These are phyloP conservation scores for Zeugodacus cucurbitae DNA, from an alignment of 1,140 invertebrate genomes.

Conservation along the genomic window DNA sequence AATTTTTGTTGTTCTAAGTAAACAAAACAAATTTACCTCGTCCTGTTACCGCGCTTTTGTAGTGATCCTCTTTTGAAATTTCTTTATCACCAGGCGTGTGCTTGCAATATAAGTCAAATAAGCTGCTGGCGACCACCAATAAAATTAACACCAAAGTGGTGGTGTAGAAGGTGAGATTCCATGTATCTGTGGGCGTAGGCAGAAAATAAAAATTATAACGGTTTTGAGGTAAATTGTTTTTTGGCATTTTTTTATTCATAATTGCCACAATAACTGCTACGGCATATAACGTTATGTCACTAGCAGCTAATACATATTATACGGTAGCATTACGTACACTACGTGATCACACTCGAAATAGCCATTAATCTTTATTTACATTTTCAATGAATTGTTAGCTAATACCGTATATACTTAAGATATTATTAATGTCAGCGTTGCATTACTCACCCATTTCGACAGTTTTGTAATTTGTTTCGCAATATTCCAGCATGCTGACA, in stretches of 20 bases:
- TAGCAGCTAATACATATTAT: background rate
- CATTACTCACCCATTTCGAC: slow-evolving; percentile 41
- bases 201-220: background rate
- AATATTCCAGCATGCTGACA: slow-evolving; percentile 60
- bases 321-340: background rate
- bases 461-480: slow-evolving; percentile 43
- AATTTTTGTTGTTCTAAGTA: background rate
- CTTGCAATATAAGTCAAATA: slow-evolving; percentile 57
- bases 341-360: slow-evolving; percentile 21
- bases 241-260: background rate
- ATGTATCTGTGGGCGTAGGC: slow-evolving; percentile 47
- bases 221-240: background rate
- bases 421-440: background rate
- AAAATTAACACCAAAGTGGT: slow-evolving; percentile 47
- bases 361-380: background rate
- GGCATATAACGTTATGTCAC: background rate
- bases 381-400: background rate
- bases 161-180: slow-evolving; percentile 57
- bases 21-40: slow-evolving; percentile 26
- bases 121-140: slow-evolving; percentile 50
- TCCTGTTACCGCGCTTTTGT: slow-evolving; percentile 54
- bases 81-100: slow-evolving; percentile 56
- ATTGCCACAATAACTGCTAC: background rate
- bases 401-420: background rate
- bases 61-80: slow-evolving; percentile 60